Evolutionary conservation across 1,140 invertebrate genomes (phyloP), one percentile per base, ranked within the genome.

Genomic region (Mycetomoellerius zeteki): DNA sequence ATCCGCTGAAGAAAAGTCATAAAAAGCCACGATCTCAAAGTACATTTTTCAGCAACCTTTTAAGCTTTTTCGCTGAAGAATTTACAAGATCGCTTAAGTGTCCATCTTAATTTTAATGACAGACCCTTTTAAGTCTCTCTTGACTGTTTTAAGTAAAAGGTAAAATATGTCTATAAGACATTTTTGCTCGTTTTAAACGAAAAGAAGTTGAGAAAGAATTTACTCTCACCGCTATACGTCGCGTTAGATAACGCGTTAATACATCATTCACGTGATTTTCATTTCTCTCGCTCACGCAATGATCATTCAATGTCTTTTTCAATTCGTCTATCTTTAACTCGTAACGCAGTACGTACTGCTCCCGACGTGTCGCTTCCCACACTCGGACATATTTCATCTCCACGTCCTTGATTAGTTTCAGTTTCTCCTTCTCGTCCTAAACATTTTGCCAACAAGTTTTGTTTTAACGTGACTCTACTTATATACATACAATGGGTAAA

Each of bases 361-460:
- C 92, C 27, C 87, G 88, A 77, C 90, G 92, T 75, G 95, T 91
- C 82, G 87, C 78, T 69, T 94, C 92, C 94, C 93, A 95, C 19
- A 86, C 88, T 67, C 67, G 87, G 47, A 93, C 85, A 75, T 95
- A 95, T 50, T 80, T 56, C 21, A 87, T 88, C 77, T 95, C 93
- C n/a, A 89, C 80, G 47, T 90, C 76, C 72, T 88, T 77, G 72
- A 91, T 94, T 86, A 92, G 76, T 88, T 92, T 91, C 27, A 94
- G 75, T 76, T 88, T 91, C 67, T 93, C 89, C 84, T 89, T 91
- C 85, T 93, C 92, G 14, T 91, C 91, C 94, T 95, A 60, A 80
- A 62, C 43, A 85, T 85, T 84, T 87, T 19, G 54, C 69, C 54
- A 60, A 50, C 52, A 50, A 84, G 54, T 82, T 82, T 60, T 12